A percentile compares a stretch with the other conserved stretches of the same genome.
Evolutionary conservation across 2,113 vertebrate genomes (phyloP).

Genomic region (Cyanistes caeruleus): DNA sequence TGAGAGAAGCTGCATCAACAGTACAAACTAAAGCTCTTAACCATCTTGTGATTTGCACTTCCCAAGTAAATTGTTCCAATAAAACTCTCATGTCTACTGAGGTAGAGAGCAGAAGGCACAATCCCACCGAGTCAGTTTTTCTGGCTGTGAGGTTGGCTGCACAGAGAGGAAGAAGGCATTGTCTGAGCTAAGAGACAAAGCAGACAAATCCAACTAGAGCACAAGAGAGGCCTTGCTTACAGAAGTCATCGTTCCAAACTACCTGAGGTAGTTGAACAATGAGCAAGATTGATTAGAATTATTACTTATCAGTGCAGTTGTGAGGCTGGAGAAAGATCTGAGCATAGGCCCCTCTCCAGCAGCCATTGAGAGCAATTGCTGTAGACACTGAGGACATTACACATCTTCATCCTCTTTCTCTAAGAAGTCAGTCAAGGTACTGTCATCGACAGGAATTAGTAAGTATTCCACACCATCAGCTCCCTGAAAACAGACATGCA

Average conservation of each 20-base stretch:
- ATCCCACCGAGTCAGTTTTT: neutral
- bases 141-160: neutral
- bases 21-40: constrained; percentile 55
- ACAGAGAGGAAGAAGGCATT: neutral
- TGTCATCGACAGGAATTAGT: constrained; percentile 86
- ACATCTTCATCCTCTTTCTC: constrained; percentile 85
- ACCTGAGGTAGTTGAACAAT: constrained; percentile 17
- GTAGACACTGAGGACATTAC: constrained; percentile 3
- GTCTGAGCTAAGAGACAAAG: constrained; percentile 42
- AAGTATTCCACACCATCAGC: constrained; percentile 93
- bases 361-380: neutral
- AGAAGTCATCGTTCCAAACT: neutral
- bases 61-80: constrained; percentile 55
- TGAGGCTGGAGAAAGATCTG: neutral
- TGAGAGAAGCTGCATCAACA: neutral
- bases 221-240: neutral
- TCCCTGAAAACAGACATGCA: constrained; percentile 79
- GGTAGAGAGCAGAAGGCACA: constrained; percentile 74
- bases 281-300: neutral
- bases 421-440: constrained; percentile 87
- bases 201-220: neutral
- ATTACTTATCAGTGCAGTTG: neutral
- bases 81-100: constrained; percentile 40
- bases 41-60: constrained; percentile 33
- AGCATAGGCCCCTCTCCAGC: neutral